Evolutionary conservation across 1,140 invertebrate species (phyloP).

Genomic region (Mizuhopecten yessoensis): DNA sequence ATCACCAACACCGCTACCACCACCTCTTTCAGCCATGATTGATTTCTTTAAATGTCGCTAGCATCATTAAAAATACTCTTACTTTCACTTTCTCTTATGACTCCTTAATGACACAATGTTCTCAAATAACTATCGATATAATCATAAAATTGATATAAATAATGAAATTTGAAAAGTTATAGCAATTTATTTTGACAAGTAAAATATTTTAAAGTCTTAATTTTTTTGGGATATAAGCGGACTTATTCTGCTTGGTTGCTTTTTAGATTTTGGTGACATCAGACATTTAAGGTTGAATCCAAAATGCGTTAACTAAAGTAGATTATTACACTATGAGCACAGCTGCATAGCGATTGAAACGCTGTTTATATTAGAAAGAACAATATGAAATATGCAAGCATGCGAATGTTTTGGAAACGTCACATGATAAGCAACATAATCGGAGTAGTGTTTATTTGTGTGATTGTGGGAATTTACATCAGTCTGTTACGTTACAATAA

Average conservation of each 20-base stretch:
- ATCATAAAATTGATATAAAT: no score
- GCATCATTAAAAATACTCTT: neutral
- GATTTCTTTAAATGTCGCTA: neutral
- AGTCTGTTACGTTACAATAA: slow-evolving; percentile 4
- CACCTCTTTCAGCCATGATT: slow-evolving; percentile 10
- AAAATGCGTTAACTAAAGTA: neutral
- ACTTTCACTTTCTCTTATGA: neutral
- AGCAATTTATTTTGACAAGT: neutral
- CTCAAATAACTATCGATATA: neutral
- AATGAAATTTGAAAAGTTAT: no score
- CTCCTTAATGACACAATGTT: neutral
- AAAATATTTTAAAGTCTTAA: neutral
- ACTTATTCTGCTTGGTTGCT: neutral
- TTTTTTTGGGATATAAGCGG: neutral
- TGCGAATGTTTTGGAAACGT: neutral
- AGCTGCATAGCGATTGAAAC: neutral
- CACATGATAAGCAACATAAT: slow-evolving; percentile 39
- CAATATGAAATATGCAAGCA: slow-evolving; percentile 17
- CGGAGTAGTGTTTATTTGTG: neutral
- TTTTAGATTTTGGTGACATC: neutral
- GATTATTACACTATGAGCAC: neutral
- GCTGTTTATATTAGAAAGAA: neutral
- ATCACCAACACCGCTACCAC: neutral
- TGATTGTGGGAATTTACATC: neutral
- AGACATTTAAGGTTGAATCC: neutral